phyloP scores from a whole-genome alignment of 1,140 invertebrate species.

The Gryllus bimaculatus region DNA sequence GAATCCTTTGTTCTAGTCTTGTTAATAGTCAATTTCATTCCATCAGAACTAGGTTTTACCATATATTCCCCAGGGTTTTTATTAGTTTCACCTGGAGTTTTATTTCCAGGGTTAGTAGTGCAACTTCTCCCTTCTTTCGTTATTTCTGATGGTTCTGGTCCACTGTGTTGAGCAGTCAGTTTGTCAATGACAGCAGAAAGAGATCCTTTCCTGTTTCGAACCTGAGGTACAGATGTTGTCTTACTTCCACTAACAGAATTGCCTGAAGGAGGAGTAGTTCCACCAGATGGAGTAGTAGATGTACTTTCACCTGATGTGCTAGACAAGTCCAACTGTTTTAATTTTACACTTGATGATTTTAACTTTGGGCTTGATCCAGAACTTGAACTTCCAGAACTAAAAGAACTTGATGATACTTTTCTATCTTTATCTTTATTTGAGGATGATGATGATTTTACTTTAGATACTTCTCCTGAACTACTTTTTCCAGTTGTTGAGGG shows the following conservation, averaged over 20 bases:
- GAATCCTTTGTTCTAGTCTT: slow-evolving; percentile 63
- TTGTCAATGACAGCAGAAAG: slow-evolving; percentile 80
- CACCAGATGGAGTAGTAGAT: slow-evolving; percentile 14
- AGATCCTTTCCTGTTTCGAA: slow-evolving; percentile 62
- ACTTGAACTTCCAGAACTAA: slow-evolving; percentile 35
- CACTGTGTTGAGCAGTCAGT: slow-evolving; percentile 54
- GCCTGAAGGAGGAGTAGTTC: slow-evolving; percentile 22
- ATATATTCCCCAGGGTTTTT: slow-evolving; percentile 74
- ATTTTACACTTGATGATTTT: slow-evolving; percentile 52
- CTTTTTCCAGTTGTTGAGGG: slow-evolving; percentile 17
- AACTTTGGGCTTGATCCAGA: slow-evolving; percentile 51
- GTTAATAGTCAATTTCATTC: slow-evolving; percentile 82
- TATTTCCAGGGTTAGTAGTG: slow-evolving; percentile 33
- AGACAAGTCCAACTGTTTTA: slow-evolving; percentile 46
- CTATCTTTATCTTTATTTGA: slow-evolving; percentile 30
- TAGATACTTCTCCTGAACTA: slow-evolving; percentile 19
- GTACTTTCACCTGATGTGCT: slow-evolving; percentile 12
- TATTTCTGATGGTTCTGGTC: slow-evolving; percentile 18
- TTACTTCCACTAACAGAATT: slow-evolving; percentile 19
- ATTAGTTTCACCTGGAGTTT: slow-evolving; percentile 31
- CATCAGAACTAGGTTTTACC: slow-evolving; percentile 73
- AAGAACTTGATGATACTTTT: slow-evolving; percentile 36
- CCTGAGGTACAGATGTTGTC: slow-evolving; percentile 38
- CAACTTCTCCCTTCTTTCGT: slow-evolving; percentile 18
- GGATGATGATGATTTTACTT: slow-evolving; percentile 31